Conservation (phyloP, 1,140 invertebrate species). For the Drosophila santomea region DNA sequence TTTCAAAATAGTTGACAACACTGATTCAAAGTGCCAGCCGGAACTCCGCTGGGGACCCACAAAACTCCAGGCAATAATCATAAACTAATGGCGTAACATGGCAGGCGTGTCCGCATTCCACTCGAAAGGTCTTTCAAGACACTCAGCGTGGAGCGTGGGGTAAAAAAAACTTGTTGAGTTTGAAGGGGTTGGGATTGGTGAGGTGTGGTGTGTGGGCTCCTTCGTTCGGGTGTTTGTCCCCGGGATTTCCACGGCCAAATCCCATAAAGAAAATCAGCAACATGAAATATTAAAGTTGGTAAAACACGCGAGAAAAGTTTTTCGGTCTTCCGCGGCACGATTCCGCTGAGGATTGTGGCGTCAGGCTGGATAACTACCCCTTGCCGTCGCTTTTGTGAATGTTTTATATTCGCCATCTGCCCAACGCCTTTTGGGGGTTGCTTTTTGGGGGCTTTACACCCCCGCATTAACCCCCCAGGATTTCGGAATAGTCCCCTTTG, state of each 20-base stretch:
- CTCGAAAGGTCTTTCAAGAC: conserved; percentile 40
- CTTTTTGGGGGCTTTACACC: conserved; percentile 5
- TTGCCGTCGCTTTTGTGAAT: conserved; percentile 28
- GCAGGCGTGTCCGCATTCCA: conserved; percentile 65
- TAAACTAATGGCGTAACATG: conserved; percentile 72
- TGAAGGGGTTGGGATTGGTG: conserved; percentile 7
- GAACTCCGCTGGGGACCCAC: conserved; percentile 21
- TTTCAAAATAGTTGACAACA: conserved; percentile 10
- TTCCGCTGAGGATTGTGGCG: conserved; percentile 30
- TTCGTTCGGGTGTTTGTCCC: conserved; percentile 32
- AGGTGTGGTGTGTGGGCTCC: not conserved
- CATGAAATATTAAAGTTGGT: conserved; percentile 81
- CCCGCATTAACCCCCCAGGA: conserved; percentile 3
- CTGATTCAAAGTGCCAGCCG: conserved; percentile 18
- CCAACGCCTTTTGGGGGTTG: conserved; percentile 58
- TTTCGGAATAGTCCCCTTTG: conserved; percentile 63
- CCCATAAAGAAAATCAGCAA: conserved; percentile 78
- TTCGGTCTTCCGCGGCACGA: conserved; percentile 47
- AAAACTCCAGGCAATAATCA: conserved; percentile 72
- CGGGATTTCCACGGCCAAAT: conserved; percentile 47
- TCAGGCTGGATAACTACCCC: conserved; percentile 51
- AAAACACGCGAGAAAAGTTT: conserved; percentile 80
- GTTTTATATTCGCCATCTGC: conserved; percentile 51
- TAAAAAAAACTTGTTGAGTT: conserved; percentile 73
- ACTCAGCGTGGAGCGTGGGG: conserved; percentile 26